phyloP scores from a whole-genome alignment of 2,888 invertebrate species.

The Lepidochrysops patricia region DNA sequence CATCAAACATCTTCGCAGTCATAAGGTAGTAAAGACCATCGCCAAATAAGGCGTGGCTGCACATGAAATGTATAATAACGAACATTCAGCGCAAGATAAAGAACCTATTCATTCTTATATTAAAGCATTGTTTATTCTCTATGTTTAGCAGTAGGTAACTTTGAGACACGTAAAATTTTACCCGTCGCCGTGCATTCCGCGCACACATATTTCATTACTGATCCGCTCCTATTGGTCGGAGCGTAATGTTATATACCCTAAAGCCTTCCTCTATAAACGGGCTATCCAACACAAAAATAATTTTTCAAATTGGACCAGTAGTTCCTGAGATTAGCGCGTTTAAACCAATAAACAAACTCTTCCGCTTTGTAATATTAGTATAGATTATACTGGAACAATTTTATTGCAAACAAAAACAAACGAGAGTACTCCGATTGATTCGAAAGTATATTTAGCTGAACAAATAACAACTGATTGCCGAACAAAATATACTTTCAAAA shows the following conservation, averaged over 20 bases:
- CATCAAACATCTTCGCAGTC: constrained; percentile 1
- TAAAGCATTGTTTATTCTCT: background rate
- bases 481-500: background rate
- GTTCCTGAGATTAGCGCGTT: too few relatives aligned
- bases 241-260: too few relatives aligned
- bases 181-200: too few relatives aligned
- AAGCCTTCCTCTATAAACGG: too few relatives aligned
- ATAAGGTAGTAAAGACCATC: background rate
- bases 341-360: too few relatives aligned
- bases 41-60: background rate
- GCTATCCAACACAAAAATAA: too few relatives aligned
- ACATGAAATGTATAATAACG: constrained; percentile 2
- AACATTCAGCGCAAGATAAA: background rate
- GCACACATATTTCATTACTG: too few relatives aligned
- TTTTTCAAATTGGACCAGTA: too few relatives aligned
- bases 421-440: background rate
- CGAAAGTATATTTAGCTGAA: background rate
- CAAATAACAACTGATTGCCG: background rate
- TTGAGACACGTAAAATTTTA: too few relatives aligned
- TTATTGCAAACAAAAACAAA: background rate
- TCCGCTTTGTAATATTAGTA: too few relatives aligned
- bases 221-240: too few relatives aligned
- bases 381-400: background rate
- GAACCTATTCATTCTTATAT: background rate
- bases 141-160: background rate